Conservation (phyloP, 2,113 vertebrate species). For the Hypomesus transpacificus region DNA sequence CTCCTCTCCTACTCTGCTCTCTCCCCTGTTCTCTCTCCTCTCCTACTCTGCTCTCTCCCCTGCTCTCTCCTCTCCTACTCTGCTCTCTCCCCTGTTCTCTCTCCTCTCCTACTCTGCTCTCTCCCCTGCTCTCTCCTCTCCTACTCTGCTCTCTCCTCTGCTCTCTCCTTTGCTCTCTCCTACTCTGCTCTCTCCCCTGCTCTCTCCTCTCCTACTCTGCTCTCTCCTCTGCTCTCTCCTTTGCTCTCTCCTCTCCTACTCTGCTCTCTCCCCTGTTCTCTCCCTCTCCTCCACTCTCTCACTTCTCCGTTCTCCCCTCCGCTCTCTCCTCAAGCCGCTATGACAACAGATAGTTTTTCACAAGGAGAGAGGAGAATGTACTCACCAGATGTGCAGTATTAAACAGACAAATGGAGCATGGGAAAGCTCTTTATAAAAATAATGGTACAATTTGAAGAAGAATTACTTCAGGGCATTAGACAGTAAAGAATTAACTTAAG, state of each 20-base stretch:
- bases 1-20: conserved; percentile 7
- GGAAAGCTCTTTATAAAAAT: conserved; percentile 47
- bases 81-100: background rate
- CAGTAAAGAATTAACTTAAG: conserved; percentile 25
- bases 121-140: no score
- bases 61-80: conserved; percentile 15
- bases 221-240: conserved; percentile 8
- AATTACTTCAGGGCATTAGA: conserved; percentile 34
- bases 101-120: no score
- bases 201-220: conserved; percentile 10
- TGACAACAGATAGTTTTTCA: conserved; percentile 50
- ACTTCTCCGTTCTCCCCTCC: background rate
- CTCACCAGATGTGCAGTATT: conserved; percentile 57
- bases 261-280: no score
- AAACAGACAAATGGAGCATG: conserved; percentile 48
- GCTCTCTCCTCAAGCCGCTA: conserved; percentile 1
- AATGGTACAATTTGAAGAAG: conserved; percentile 43
- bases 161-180: no score
- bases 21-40: background rate
- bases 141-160: no score
- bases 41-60: background rate
- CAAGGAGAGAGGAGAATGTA: conserved; percentile 42
- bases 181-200: no score
- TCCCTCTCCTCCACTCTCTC: conserved; percentile 24
- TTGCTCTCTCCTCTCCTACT: background rate